phyloP scores from a whole-genome alignment of 35 echinoderm and acorn worm genomes.

The Strongylocentrotus purpuratus region DNA sequence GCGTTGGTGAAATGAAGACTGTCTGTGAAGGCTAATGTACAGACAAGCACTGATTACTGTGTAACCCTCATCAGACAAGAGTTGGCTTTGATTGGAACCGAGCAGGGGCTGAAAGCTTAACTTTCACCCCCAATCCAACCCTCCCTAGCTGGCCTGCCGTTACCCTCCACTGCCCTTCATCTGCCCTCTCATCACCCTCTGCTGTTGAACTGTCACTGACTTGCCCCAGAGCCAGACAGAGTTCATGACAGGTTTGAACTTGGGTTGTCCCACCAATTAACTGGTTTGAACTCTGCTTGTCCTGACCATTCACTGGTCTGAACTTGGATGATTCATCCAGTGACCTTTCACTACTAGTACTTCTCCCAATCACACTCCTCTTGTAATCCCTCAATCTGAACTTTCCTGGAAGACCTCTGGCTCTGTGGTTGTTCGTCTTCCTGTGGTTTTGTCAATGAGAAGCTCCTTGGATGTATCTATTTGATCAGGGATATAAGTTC shows the following conservation, averaged over 20 bases:
- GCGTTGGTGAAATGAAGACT: background rate
- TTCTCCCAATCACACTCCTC: background rate
- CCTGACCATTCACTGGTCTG: background rate
- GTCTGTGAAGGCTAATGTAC: background rate
- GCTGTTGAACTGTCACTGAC: background rate
- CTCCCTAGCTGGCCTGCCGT: background rate
- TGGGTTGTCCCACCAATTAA: background rate
- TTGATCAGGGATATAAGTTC: background rate
- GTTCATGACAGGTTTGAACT: background rate
- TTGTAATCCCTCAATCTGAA: background rate
- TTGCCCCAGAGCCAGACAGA: background rate
- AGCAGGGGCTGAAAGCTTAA: conserved; percentile 18
- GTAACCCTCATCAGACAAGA: background rate
- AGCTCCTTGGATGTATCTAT: background rate
- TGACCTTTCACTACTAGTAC: background rate
- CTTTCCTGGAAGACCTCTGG: background rate
- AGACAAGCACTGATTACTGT: background rate
- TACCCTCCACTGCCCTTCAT: conserved; percentile 3
- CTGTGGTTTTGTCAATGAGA: background rate
- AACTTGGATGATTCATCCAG: background rate
- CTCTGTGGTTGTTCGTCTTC: background rate
- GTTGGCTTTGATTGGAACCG: background rate
- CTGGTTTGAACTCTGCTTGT: conserved; percentile 4
- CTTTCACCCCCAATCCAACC: conserved; percentile 25
- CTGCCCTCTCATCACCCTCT: background rate